Evolutionary conservation across 2,888 invertebrate genomes (phyloP), one percentile per base, ranked within the genome.

Genomic region (Kryphioiulus occultus): DNA sequence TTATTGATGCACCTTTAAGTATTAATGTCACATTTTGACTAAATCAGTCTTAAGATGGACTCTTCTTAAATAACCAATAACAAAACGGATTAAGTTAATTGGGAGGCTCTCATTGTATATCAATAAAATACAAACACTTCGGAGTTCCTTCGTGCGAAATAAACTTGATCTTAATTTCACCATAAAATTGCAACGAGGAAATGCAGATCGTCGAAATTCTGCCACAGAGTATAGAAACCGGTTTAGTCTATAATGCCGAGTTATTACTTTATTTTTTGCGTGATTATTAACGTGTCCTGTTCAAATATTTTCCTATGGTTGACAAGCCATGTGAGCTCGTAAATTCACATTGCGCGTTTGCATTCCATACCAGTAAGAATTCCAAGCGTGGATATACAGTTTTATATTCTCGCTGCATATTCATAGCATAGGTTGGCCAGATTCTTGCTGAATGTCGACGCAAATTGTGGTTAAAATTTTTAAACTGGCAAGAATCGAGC

Each of bases 281-380:
- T 12, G 78, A 78, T 78, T 78, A 78, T 78, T 78, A 78, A 78
- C 78, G 78, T 78, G 78, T 78, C 78, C 78, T 78, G 78, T 78
- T 78, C 78, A 78, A 78, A 78, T 78, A 78, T 78, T 78, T 78
- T 17, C 30, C 78, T 30, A 26, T 30, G 26, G 78, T 78, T 78
- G 78, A 78, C 78, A 78, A 78, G 78, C 78, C 78, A 78, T 78
- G 78, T 26, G 78, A 30, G 78, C 78, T 78, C 78, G 78, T 78
- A 78, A 78, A 78, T 78, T 78, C 17, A 17, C 30, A 7, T 30
- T 17, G 78, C 15, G 30, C 30, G 78, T 30, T 78, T 30, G 30
- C 5, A 78, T 26, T 30, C 15, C 30, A 22, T 15, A 26, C 26
- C 30, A 78, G 30, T 15, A 32, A 32, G 30, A 78, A 30, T 78